Evolutionary conservation across 2,888 invertebrate species (phyloP), one percentile per base, ranked within the genome.

Genomic region (Drosophila melanocephala): DNA sequence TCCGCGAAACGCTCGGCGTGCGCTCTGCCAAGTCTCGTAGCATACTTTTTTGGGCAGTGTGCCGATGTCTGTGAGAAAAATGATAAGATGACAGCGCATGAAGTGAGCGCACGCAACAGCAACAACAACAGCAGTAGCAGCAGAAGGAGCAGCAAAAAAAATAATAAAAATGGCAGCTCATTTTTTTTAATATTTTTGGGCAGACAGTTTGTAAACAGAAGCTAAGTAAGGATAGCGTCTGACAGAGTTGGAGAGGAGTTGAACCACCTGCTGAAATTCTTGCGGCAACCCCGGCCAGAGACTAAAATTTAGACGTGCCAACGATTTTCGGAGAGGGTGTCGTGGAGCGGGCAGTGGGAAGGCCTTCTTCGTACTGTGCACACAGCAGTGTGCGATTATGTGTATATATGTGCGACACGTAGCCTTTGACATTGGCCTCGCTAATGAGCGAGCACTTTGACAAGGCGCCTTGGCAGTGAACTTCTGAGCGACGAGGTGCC

Each of bases 31-130:
- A 73, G 37, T 63, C 74, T 56, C 72, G 55, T 76, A 65, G 67
- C 76, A 65, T 42, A 76, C 63, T 71, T 76, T 70, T 50, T 52
- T 57, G 39, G 42, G 64, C 50, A 26, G 53, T 53, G 51, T 66
- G 22, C 56, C 56, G 64, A 57, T 79, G 86, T 69, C 84, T 85
- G 89, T 65, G 82, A 87, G 87, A 89, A 81, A 87, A 89, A 89
- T 87, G 88, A 89, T 89, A 87, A 89, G 90, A 89, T 83, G 87
- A 85, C 90, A 89, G 90, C 77, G 63, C 81, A 86, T 83, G 86
- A 73, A 73, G 83, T 66, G 52, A 56, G 73, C 74, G 76, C 72
- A 77, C 75, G 64, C 69, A 60, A 53, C 63, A 57, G 16, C 59
- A 69, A 16, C 37, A 37, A 0, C 37, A 57, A n/a, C 22, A 22